A percentile compares a stretch with the other conserved stretches of the same genome.
Evolutionary conservation across 1,140 invertebrate genomes (phyloP).

Genomic region (Acromyrmex echinatior): DNA sequence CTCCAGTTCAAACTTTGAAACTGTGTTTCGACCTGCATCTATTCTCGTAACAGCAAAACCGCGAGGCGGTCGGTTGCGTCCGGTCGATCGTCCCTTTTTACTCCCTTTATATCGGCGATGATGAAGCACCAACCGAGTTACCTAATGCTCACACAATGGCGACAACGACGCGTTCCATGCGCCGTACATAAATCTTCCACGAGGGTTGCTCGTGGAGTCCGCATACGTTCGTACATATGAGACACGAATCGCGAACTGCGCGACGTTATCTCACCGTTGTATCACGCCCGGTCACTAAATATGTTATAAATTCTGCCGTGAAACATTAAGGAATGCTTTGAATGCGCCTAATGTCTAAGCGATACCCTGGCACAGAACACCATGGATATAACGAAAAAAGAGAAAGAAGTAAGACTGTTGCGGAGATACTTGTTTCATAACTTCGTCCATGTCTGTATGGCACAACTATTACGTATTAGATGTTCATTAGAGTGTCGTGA

Average conservation of each 20-base stretch:
- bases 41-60: constrained; percentile 17
- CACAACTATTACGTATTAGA: not conserved
- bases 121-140: constrained; percentile 77
- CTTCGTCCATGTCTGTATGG: not conserved
- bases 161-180: constrained; percentile 75
- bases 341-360: constrained; percentile 76
- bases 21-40: not conserved
- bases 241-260: constrained; percentile 44
- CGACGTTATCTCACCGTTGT: constrained; percentile 76
- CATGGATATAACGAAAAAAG: not conserved
- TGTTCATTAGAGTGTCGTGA: not conserved
- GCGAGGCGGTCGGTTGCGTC: not conserved
- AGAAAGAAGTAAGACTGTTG: not conserved
- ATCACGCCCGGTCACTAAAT: constrained; percentile 78
- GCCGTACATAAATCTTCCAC: constrained; percentile 80
- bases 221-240: constrained; percentile 16
- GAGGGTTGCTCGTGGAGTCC: constrained; percentile 65
- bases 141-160: constrained; percentile 80
- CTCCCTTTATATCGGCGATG: constrained; percentile 70
- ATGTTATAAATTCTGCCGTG: constrained; percentile 80
- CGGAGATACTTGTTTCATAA: not conserved
- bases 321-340: constrained; percentile 79
- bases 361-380: constrained; percentile 36
- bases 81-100: constrained; percentile 31
- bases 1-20: not conserved